Percentiles rank a stretch among this genome's conserved stretches.
phyloP scores from a whole-genome alignment of 2,113 vertebrate genomes.

The Apeltes quadracus region DNA sequence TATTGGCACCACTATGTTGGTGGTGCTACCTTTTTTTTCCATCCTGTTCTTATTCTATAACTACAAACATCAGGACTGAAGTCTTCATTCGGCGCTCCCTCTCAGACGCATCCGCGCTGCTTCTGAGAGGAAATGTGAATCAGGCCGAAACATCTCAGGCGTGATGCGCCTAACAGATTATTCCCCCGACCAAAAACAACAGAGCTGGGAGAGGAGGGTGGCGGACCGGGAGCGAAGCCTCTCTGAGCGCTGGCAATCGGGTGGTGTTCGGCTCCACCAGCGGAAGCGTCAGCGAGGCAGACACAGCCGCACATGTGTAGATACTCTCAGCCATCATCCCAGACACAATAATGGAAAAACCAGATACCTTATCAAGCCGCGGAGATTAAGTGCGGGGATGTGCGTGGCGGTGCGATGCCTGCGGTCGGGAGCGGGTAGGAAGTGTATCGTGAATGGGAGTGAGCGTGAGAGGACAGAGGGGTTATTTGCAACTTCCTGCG shows the following conservation, averaged over 20 bases:
- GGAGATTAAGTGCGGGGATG: constrained; percentile 67
- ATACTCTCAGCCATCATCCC: constrained; percentile 66
- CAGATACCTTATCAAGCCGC: constrained; percentile 71
- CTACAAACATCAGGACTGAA: constrained; percentile 13
- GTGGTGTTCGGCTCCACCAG: constrained; percentile 68
- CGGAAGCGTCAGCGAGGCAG: constrained; percentile 60
- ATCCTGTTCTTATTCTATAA: no score
- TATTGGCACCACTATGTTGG: not conserved
- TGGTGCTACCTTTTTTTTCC: not conserved
- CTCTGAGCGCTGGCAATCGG: constrained; percentile 68
- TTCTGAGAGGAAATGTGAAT: constrained; percentile 56
- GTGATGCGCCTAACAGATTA: constrained; percentile 74
- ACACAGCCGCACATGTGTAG: constrained; percentile 68
- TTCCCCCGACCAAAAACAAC: constrained; percentile 71
- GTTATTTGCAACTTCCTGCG: constrained; percentile 49
- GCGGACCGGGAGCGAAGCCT: constrained; percentile 64
- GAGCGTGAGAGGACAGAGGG: constrained; percentile 24
- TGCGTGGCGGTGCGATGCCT: constrained; percentile 61
- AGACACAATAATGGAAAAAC: constrained; percentile 77
- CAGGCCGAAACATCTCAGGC: constrained; percentile 61
- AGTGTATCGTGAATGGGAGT: constrained; percentile 18
- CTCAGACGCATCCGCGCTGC: constrained; percentile 31
- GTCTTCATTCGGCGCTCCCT: constrained; percentile 21
- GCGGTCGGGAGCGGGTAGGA: constrained; percentile 40
- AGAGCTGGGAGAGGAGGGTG: constrained; percentile 53